Evolutionary conservation across 2,888 invertebrate species (phyloP).

Genomic region (Tyria jacobaeae): DNA sequence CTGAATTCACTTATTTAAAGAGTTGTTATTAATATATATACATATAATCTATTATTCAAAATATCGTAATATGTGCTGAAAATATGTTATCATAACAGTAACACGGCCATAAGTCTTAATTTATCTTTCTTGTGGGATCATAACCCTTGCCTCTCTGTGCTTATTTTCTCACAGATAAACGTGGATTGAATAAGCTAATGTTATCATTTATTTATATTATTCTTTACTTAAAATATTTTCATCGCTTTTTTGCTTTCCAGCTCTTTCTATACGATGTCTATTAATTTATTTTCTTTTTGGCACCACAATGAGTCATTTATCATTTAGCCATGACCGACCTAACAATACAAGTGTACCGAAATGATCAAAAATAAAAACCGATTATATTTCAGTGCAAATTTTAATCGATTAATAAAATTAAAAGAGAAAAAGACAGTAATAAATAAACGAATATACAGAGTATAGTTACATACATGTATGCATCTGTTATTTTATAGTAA

Average conservation of each 20-base stretch:
- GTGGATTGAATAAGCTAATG: slow-evolving; percentile 19
- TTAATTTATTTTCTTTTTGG: too few species aligned
- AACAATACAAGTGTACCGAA: too few species aligned
- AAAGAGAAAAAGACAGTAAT: too few species aligned
- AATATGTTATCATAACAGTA: neutral
- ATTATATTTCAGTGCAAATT: too few species aligned
- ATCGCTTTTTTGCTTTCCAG: neutral
- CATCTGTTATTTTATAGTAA: neutral
- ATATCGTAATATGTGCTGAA: neutral
- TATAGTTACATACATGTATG: too few species aligned
- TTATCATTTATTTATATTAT: neutral
- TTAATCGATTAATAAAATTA: too few species aligned
- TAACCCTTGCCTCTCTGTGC: slow-evolving; percentile 26
- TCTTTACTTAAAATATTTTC: slow-evolving; percentile 11
- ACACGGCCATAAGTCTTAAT: neutral
- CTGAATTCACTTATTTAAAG: neutral
- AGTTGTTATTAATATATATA: neutral
- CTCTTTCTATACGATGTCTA: neutral
- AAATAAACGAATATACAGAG: too few species aligned
- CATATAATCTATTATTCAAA: neutral
- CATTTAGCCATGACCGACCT: too few species aligned
- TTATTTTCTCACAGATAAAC: slow-evolving; percentile 23
- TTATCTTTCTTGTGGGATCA: slow-evolving; percentile 31
- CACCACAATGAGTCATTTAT: too few species aligned
- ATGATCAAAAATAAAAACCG: too few species aligned